Evolutionary conservation across 2,113 vertebrate species (phyloP), one percentile per base, ranked within the genome.

Genomic region (Taurulus bubalis): DNA sequence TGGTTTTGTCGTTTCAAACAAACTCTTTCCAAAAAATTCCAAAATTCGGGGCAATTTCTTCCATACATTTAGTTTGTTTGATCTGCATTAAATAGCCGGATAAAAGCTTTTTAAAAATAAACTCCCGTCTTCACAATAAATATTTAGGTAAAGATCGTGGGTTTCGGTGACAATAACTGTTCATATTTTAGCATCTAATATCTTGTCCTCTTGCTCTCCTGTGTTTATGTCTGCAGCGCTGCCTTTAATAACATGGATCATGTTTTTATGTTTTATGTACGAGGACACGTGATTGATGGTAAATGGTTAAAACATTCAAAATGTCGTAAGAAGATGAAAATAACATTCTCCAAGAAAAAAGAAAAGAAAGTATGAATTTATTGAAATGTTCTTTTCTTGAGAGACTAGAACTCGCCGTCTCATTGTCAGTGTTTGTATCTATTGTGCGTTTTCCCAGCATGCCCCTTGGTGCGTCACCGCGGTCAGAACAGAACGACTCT

Each of bases 401-500:
- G 16, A 45, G 9, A 53, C 32, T 68, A 7, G 34, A 36, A 7
- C 4, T 32, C 34, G 34, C 34, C 36, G 32, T 60, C 32, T 55
- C 3, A 55, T 78, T 74, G 70, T 74, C n/a, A 0, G 22, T 22
- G 2, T 2, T 45, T 5, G 24, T 45, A n/a, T 68, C 75, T 58
- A 2, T 74, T 64, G 16, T 71, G 53, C 3, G 18, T 20, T 24
- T 10, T 81, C 79, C 82, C 86, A 76, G 79, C 66, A 68, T 85
- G 42, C 30, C 82, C 77, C 55, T 47, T 26, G 75, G 16, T 71
- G 53, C 2, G 18, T 24, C 30, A 79, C 77, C 55, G 38, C n/a
- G 75, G 68, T 79, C 75, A 75, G 71, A 85, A 82, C 82, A 88
- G 81, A 85, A 73, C 67, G 76, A 71, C 82, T 82, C 82, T 84